Conservation (phyloP, 2,888 invertebrate genomes). For the Drosophila multiciliata region DNA sequence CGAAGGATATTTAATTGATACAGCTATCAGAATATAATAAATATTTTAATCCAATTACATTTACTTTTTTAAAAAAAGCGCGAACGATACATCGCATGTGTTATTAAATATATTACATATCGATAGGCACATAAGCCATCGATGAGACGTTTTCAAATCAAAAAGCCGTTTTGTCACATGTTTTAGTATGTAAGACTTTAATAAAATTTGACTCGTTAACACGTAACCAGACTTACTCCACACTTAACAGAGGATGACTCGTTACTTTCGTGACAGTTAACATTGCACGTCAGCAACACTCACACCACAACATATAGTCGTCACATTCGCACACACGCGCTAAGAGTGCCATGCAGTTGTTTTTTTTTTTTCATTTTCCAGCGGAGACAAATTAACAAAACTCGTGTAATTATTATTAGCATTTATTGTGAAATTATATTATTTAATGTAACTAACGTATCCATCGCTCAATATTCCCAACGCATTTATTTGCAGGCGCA, state of each 20-base stretch:
- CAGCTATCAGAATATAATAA: background rate
- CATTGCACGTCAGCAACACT: conserved; percentile 59
- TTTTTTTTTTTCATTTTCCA: conserved; percentile 36
- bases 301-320: conserved; percentile 34
- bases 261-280: conserved; percentile 22
- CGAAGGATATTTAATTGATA: conserved; percentile 88
- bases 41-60: background rate
- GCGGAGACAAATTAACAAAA: conserved; percentile 44
- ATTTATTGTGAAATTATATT: conserved; percentile 53
- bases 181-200: background rate
- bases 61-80: background rate
- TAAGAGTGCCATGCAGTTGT: conserved; percentile 44
- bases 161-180: background rate
- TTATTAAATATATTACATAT: background rate
- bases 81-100: background rate
- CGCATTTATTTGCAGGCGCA: conserved; percentile 33
- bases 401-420: conserved; percentile 57
- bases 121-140: background rate
- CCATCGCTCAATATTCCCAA: conserved; percentile 6
- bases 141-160: background rate
- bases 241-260: conserved; percentile 28
- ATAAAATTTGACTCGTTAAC: background rate
- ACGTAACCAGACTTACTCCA: conserved; percentile 30
- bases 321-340: conserved; percentile 54
- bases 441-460: conserved; percentile 4